Base-by-base conservation (phyloP, 2,888 invertebrate species). In the Oegoconia quadripuncta region DNA sequence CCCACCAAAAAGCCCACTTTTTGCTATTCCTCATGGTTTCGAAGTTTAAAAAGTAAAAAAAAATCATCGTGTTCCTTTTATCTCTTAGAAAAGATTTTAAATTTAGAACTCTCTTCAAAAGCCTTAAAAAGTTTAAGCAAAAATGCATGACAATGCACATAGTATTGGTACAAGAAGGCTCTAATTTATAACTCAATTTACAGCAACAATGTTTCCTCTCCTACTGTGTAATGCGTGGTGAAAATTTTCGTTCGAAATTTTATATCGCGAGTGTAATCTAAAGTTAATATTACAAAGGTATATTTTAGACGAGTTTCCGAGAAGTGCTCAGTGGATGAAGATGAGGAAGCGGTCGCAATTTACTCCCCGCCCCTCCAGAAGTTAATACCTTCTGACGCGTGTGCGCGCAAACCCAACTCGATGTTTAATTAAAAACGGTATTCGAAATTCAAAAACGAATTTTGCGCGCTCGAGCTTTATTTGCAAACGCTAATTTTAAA, bases 381-480 rank as follows among this genome's bases (percentile, higher is more conserved):
- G 58, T 62, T 76, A 75, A 78, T 74, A 64, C 69, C 56, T 64
- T 64, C 59, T 65, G 77, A 77, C 76, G 72, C 64, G 60, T 50
- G 51, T 57, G 65, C 64, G 64, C 62, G 44, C 48, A 46, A 42
- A 48, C 46, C 51, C 56, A 46, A 41, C 46, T 48, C 51, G 49
- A 23, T 13, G 59, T 64, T 76, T 79, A 80, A 80, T 80, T 80
- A 79, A 80, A 78, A 80, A 78, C 78, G 73, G 74, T 76, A 77
- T 69, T 62, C 67, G 62, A 67, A 72, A 70, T 59, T 55, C 50
- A 50, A 57, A 56, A 63, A 59, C 58, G 55, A 50, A 56, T 52
- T 44, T 40, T 52, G 59, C 54, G 42, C 46, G 46, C 41, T 39
- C 44, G 37, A 40, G 54, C 53, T 56, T 62, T 62, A 60, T 62